phyloP scores from a whole-genome alignment of 1,140 invertebrate genomes.

The Meteorus sp. region DNA sequence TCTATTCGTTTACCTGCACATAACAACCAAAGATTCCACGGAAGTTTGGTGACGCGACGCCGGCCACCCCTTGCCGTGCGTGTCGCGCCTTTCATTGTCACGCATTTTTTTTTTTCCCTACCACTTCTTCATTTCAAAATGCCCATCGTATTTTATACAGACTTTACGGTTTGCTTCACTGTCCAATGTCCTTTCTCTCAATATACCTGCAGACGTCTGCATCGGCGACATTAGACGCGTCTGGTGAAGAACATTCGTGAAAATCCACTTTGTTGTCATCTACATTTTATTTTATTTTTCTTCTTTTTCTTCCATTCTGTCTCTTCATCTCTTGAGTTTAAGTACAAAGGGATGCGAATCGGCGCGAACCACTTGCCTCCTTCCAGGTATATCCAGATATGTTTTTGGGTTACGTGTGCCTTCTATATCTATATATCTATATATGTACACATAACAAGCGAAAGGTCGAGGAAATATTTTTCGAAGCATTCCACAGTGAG shows the following conservation, averaged over 20 bases:
- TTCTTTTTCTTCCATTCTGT: not conserved
- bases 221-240: too few species aligned
- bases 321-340: too few species aligned
- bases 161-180: not conserved
- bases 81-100: conserved; percentile 1
- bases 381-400: not conserved
- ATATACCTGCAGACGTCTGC: not conserved
- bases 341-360: conserved; percentile 12
- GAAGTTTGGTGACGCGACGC: not conserved
- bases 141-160: too few species aligned
- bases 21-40: not conserved
- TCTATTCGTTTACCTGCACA: too few species aligned
- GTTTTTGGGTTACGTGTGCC: too few species aligned
- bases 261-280: not conserved
- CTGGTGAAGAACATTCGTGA: not conserved
- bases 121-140: too few species aligned
- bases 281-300: too few species aligned
- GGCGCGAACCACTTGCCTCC: not conserved
- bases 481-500: not conserved
- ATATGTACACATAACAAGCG: too few species aligned
- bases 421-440: too few species aligned
- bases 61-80: conserved; percentile 19
- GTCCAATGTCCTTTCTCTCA: not conserved
- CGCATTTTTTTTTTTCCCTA: not conserved
- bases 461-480: not conserved